Conservation (phyloP, 2,888 invertebrate species). For the Apamea crenata region DNA sequence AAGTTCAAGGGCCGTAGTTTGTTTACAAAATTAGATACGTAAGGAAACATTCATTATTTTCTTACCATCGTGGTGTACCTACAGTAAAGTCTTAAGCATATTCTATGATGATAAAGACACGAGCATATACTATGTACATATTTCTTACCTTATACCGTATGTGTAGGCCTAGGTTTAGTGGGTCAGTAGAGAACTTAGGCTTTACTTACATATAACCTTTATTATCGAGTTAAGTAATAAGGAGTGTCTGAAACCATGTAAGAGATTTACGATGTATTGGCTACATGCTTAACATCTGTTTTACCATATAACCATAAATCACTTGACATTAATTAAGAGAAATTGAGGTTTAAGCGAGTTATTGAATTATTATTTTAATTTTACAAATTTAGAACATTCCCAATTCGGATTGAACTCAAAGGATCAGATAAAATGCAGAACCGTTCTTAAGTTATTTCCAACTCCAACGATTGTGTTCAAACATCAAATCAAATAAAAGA, state of each 20-base stretch:
- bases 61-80: neutral
- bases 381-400: neutral
- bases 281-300: neutral
- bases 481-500: slow-evolving; percentile 26
- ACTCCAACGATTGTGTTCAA: slow-evolving; percentile 8
- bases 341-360: neutral
- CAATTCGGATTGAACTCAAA: neutral
- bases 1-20: neutral
- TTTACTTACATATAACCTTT: slow-evolving; percentile 50
- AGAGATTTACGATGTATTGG: slow-evolving; percentile 13
- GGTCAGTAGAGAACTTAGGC: slow-evolving; percentile 34
- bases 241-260: slow-evolving; percentile 28
- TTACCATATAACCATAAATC: slow-evolving; percentile 8
- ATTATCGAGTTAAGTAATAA: slow-evolving; percentile 25
- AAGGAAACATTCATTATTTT: neutral
- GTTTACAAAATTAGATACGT: neutral
- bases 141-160: neutral
- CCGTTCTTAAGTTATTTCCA: slow-evolving; percentile 1
- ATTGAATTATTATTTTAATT: neutral
- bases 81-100: neutral
- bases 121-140: neutral
- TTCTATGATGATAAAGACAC: neutral
- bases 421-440: neutral
- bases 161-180: slow-evolving; percentile 12
- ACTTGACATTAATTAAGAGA: neutral